phyloP scores from a whole-genome alignment of 2,888 invertebrate genomes.

The Meteorus colon region DNA sequence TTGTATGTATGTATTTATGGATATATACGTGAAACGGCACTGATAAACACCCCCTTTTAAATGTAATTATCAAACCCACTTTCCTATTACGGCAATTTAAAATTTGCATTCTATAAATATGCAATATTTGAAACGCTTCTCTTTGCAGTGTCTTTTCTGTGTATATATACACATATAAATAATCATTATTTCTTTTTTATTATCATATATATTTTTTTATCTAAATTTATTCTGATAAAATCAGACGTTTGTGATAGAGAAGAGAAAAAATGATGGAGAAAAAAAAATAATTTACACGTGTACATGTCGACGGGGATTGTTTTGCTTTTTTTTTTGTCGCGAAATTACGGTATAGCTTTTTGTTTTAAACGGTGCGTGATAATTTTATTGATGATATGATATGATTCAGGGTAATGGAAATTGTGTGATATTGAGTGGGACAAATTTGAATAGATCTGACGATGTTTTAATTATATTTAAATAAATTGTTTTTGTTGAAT shows the following conservation, averaged over 20 bases:
- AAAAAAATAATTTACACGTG: not conserved
- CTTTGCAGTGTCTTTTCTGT: not conserved
- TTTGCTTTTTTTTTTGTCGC: not conserved
- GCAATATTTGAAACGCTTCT: constrained; percentile 44
- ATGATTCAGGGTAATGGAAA: too few relatives aligned
- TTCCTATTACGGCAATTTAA: constrained; percentile 62
- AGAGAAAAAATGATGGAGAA: constrained; percentile 5
- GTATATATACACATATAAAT: constrained; percentile 10
- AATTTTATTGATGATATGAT: too few relatives aligned
- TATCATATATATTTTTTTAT: constrained; percentile 10
- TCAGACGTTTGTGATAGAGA: not conserved
- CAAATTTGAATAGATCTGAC: too few relatives aligned
- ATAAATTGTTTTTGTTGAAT: too few relatives aligned
- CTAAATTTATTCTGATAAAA: not conserved
- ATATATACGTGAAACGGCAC: constrained; percentile 50
- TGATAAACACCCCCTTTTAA: constrained; percentile 62
- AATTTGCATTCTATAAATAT: constrained; percentile 67
- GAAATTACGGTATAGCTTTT: too few relatives aligned
- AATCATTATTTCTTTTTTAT: not conserved
- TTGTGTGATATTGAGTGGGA: too few relatives aligned
- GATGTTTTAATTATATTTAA: too few relatives aligned
- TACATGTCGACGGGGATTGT: not conserved
- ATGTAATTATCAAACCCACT: constrained; percentile 63
- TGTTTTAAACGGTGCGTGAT: too few relatives aligned
- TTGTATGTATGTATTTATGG: not conserved